Evolutionary conservation across 35 echinoderm and acorn worm genomes (phyloP).

Genomic region (Lytechinus variegatus): DNA sequence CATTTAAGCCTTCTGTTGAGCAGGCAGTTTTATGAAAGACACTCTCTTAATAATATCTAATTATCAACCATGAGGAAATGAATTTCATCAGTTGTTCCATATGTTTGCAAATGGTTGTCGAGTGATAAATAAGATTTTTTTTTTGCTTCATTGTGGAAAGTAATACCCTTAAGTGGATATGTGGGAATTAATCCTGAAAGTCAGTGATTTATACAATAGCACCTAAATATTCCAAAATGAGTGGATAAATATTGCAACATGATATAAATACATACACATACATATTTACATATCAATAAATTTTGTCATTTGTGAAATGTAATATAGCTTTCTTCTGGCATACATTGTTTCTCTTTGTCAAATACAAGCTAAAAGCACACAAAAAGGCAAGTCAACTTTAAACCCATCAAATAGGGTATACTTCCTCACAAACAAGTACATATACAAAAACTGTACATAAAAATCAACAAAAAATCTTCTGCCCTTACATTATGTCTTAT

Average conservation of each 20-base stretch:
- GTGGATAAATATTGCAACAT: slow-evolving; percentile 42
- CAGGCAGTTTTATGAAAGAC: not conserved
- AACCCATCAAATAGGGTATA: not conserved
- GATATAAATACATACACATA: slow-evolving; percentile 18
- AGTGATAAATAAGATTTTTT: not conserved
- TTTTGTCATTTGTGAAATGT: slow-evolving; percentile 5
- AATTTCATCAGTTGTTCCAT: not conserved
- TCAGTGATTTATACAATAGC: slow-evolving; percentile 32
- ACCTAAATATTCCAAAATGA: slow-evolving; percentile 36
- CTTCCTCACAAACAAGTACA: not conserved
- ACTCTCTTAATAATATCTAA: not conserved
- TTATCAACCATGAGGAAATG: not conserved
- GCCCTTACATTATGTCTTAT: not conserved
- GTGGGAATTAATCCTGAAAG: slow-evolving; percentile 11
- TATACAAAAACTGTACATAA: slow-evolving; percentile 1
- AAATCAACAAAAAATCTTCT: not conserved
- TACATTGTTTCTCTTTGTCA: not conserved
- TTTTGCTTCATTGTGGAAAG: not conserved
- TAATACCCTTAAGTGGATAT: not conserved
- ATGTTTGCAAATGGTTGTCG: not conserved
- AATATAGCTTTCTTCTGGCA: not conserved
- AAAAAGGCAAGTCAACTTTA: slow-evolving; percentile 1
- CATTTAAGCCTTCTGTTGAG: too few relatives aligned
- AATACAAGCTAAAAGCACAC: slow-evolving; percentile 3
- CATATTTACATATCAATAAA: slow-evolving; percentile 26